Conservation (phyloP, 2,113 vertebrate genomes). For the Indicator maculatus region DNA sequence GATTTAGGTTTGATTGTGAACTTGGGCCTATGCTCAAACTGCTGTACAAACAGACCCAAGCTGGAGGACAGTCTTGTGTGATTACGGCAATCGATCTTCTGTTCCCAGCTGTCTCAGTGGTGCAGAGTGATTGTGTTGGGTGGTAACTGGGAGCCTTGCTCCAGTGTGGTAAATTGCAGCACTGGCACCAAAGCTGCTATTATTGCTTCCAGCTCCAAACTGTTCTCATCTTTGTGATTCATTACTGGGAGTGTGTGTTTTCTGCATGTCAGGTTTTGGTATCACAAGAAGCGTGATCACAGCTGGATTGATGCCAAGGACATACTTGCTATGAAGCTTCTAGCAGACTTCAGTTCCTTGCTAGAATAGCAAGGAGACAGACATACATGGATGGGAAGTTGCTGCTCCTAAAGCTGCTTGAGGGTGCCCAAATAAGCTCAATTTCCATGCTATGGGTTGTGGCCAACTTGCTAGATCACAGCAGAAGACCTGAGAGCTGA, state of each 20-base stretch:
- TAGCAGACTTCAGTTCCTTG: conserved; percentile 13
- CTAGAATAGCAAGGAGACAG: background rate
- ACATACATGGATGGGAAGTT: background rate
- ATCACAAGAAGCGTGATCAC: conserved; percentile 34
- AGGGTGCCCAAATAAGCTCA: background rate
- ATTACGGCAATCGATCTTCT: background rate
- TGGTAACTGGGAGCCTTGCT: background rate
- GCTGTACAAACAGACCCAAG: background rate
- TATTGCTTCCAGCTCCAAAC: conserved; percentile 17
- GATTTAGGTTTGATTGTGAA: background rate
- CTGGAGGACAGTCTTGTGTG: background rate
- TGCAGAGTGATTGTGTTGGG: background rate
- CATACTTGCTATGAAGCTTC: background rate
- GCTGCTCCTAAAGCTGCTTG: background rate
- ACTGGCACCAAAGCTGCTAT: conserved; percentile 16
- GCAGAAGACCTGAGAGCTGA: background rate
- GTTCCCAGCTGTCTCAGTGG: background rate
- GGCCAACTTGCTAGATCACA: background rate
- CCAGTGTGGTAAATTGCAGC: background rate
- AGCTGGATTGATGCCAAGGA: conserved; percentile 30
- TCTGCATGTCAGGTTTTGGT: conserved; percentile 55
- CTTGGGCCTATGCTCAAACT: background rate
- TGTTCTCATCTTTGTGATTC: background rate
- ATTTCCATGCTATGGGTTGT: background rate
- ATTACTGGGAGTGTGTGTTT: background rate